Conservation (phyloP, 2,797 vertebrate genomes). For the Halcyon smyrnensis region DNA sequence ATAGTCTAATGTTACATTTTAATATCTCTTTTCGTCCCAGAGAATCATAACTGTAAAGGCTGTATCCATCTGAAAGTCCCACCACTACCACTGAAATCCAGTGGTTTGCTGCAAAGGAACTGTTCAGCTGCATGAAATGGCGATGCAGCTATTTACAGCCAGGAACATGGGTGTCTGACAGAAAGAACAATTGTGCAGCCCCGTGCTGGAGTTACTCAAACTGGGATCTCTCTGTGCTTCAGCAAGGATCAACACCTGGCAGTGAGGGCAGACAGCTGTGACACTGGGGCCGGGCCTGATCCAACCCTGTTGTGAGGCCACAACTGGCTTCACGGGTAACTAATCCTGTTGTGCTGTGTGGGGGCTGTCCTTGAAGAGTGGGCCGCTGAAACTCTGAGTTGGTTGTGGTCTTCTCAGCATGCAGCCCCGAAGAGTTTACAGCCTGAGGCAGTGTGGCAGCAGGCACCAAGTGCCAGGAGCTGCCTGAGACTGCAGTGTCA, state of each 20-base stretch:
- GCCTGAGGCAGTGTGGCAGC: neutral
- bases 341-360: neutral
- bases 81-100: neutral
- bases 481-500: neutral
- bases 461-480: neutral
- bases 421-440: neutral
- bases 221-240: neutral
- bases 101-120: neutral
- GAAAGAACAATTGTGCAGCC: neutral
- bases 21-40: neutral
- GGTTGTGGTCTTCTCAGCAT: neutral
- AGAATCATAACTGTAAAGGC: neutral
- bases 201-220: neutral
- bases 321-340: neutral
- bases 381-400: neutral
- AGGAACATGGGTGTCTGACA: neutral
- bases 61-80: neutral
- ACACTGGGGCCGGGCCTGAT: accelerated
- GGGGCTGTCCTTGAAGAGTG: neutral
- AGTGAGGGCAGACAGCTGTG: neutral
- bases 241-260: neutral
- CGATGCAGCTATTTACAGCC: neutral
- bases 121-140: neutral
- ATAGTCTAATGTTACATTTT: neutral
- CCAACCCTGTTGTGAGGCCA: neutral